Evolutionary conservation across 1,140 invertebrate genomes (phyloP), one percentile per base, ranked within the genome.

Genomic region (Leptestheria dahalacensis): DNA sequence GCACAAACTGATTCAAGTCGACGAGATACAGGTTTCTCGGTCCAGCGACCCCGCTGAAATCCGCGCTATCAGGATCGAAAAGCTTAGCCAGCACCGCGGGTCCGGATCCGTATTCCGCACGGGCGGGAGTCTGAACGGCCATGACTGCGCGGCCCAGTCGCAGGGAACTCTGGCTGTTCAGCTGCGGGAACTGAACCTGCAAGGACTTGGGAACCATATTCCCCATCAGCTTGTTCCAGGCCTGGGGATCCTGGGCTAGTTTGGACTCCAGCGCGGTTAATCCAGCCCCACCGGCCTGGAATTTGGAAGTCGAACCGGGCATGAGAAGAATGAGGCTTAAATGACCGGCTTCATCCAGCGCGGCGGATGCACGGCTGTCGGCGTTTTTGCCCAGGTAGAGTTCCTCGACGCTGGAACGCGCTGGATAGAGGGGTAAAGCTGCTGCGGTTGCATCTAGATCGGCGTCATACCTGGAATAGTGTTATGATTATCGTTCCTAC

Each of bases 361-460:
- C 53, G 15, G 26, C 53, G 11, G 26, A 21, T 10, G 58, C 18
- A 21, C 48, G n/a, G 29, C 49, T 50, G 26, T 24, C 28, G 21
- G 48, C 18, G 12, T 26, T 25, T 26, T 60, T 29, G 15, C 51
- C 50, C 15, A 41, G 33, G 33, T 41, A 41, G 6, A 41, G 33
- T 41, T 41, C 33, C 33, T 41, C 33, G 33, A 41, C 33, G 15
- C 33, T 41, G 10, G 29, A 25, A 10, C 53, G 25, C 12, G 33
- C 53, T 3, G 53, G 24, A 20, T 55, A 33, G 6, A 52, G 49
- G 12, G 58, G 58, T 26, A 60, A n/a, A 10, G 58, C 58, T 18
- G 51, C 58, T 9, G 58, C 48, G 2, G 58, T 60, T 20, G 58
- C 58, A 21, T 60, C 58, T 49, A 60, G 4, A 18, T 60, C 28